phyloP scores from a whole-genome alignment of 2,797 vertebrate species.

The Brotula barbata region DNA sequence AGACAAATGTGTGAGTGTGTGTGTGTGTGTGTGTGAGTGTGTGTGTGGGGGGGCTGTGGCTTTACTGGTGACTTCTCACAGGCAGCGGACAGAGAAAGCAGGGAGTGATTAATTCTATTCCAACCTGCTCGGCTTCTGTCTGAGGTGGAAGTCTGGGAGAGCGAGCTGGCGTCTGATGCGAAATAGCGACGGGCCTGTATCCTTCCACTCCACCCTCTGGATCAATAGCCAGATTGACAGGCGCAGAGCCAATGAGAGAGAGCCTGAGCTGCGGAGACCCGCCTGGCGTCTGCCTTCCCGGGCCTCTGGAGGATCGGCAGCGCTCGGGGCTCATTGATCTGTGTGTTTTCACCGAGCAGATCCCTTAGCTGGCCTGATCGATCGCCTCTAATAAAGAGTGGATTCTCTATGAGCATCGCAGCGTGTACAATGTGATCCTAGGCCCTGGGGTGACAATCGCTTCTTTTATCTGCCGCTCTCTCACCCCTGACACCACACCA shows the following conservation, averaged over 20 bases:
- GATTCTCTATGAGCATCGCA: constrained; percentile 51
- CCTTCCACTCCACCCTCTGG: constrained; percentile 45
- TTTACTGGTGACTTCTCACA: constrained; percentile 56
- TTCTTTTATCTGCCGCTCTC: constrained; percentile 35
- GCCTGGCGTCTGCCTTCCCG: constrained; percentile 41
- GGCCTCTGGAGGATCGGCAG: constrained; percentile 48
- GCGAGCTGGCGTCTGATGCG: constrained; percentile 36
- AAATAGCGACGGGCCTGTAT: constrained; percentile 41
- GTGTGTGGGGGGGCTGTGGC: constrained; percentile 56
- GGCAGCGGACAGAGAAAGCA: constrained; percentile 71
- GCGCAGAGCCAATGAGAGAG: constrained; percentile 54
- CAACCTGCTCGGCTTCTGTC: constrained; percentile 66
- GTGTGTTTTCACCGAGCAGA: constrained; percentile 71
- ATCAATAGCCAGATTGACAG: constrained; percentile 75
- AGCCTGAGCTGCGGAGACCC: constrained; percentile 17
- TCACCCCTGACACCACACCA: background rate
- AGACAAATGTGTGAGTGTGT: constrained; percentile 30
- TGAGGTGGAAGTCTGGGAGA: constrained; percentile 40
- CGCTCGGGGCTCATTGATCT: constrained; percentile 68
- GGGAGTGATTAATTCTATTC: constrained; percentile 78
- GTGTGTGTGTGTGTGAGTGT: constrained; percentile 8
- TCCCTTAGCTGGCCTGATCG: constrained; percentile 58
- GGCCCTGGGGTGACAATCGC: constrained; percentile 42
- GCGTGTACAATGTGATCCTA: constrained; percentile 46
- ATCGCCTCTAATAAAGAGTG: constrained; percentile 65